phyloP scores from a whole-genome alignment of 2,888 invertebrate genomes.

The Cataglyphis altisquamis region DNA sequence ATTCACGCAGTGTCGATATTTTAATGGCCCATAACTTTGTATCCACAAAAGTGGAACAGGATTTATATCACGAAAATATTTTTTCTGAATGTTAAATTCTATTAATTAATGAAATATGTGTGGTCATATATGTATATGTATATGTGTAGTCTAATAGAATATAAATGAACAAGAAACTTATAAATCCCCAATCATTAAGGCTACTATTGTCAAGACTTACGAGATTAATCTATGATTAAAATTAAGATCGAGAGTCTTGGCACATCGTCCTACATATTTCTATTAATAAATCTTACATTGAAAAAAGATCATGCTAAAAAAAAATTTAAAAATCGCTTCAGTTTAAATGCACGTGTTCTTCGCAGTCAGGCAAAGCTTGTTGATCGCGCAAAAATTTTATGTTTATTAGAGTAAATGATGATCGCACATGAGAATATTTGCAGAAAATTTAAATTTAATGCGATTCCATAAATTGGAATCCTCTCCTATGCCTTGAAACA shows the following conservation, averaged over 20 bases:
- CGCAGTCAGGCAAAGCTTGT: background rate
- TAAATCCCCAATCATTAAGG: background rate
- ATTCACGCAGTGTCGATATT: constrained; percentile 62
- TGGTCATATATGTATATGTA: background rate
- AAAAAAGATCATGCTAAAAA: constrained; percentile 1
- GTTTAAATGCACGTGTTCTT: background rate
- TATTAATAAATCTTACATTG: background rate
- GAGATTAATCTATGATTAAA: background rate
- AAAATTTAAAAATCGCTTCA: background rate
- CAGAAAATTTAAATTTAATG: constrained; percentile 31
- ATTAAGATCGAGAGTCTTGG: background rate
- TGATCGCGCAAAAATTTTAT: background rate
- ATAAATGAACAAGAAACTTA: background rate
- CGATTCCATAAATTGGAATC: constrained; percentile 37
- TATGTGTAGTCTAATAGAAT: background rate
- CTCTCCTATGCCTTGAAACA: constrained; percentile 48
- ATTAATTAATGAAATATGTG: background rate
- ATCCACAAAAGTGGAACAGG: constrained; percentile 33
- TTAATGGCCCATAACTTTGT: constrained; percentile 68
- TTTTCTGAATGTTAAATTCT: constrained; percentile 14
- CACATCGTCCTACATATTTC: background rate
- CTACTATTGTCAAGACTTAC: background rate
- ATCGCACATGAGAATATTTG: background rate
- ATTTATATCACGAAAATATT: background rate
- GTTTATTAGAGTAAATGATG: constrained; percentile 44